Evolutionary conservation across 1,140 invertebrate genomes (phyloP).

Genomic region (Sminthurides bifidus): DNA sequence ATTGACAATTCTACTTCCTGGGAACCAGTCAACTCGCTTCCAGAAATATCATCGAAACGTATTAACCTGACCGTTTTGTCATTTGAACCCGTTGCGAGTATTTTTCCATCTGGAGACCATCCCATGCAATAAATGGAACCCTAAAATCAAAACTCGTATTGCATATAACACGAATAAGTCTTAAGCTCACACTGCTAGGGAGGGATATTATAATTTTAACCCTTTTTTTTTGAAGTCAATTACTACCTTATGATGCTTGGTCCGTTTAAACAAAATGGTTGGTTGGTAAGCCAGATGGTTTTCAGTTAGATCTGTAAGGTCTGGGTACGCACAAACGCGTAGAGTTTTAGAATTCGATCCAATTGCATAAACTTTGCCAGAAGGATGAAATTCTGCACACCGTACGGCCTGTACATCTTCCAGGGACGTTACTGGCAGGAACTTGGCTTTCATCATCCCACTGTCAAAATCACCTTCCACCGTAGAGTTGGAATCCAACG

Average conservation of each 20-base stretch:
- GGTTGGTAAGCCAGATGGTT: constrained; percentile 72
- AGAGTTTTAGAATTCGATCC: constrained; percentile 97
- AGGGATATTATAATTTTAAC: not conserved
- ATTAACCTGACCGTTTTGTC: constrained; percentile 97
- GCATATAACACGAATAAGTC: not conserved
- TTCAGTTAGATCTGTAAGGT: constrained; percentile 43
- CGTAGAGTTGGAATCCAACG: not conserved
- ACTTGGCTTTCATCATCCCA: constrained; percentile 37
- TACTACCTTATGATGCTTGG: constrained; percentile 79
- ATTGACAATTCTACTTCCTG: constrained; percentile 81
- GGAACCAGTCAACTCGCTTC: constrained; percentile 16
- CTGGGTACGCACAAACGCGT: constrained; percentile 58
- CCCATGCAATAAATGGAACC: constrained; percentile 95
- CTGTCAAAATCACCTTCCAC: not conserved
- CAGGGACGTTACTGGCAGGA: constrained; percentile 82
- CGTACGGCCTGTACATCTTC: constrained; percentile 93
- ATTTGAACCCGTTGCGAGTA: constrained; percentile 95
- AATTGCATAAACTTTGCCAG: constrained; percentile 78
- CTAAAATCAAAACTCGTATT: not conserved
- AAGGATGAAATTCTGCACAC: constrained; percentile 94
- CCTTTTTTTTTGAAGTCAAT: not conserved
- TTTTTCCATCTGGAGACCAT: constrained; percentile 87
- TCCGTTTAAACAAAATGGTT: constrained; percentile 80
- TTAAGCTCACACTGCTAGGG: not conserved
- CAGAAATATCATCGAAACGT: constrained; percentile 59